Evolutionary conservation across 2,797 vertebrate species (phyloP).

Genomic region (Synaphobranchus kaupii): DNA sequence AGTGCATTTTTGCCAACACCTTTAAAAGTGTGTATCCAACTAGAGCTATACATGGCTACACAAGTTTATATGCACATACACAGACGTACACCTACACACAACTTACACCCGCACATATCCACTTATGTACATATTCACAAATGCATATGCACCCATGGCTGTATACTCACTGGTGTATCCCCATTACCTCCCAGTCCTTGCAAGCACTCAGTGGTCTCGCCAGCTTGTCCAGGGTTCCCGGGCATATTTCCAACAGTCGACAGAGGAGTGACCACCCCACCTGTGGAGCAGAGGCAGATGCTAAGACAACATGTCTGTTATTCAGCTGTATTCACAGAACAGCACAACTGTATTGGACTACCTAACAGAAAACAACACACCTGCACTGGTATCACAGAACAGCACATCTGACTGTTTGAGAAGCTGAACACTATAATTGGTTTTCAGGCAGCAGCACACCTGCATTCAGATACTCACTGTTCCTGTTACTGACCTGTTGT

Average conservation of each 20-base stretch:
- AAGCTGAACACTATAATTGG: background rate
- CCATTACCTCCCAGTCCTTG: slow-evolving; percentile 81
- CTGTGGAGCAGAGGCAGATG: slow-evolving; percentile 64
- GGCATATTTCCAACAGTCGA: slow-evolving; percentile 88
- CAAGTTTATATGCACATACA: background rate
- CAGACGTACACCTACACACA: background rate
- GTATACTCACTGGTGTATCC: slow-evolving; percentile 87
- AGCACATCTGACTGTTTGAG: background rate
- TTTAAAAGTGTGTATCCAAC: no score
- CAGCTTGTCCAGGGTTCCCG: slow-evolving; percentile 77
- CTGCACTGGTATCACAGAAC: background rate
- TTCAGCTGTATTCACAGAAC: background rate
- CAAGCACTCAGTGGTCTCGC: slow-evolving; percentile 71
- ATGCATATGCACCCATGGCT: background rate
- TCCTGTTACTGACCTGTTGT: slow-evolving; percentile 80
- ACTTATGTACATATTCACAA: background rate
- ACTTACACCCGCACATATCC: background rate
- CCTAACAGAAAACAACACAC: background rate
- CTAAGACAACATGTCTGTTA: background rate
- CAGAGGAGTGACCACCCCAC: slow-evolving; percentile 89
- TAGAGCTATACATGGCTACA: background rate
- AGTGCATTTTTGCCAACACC: no score
- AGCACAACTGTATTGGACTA: background rate
- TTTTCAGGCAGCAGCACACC: background rate
- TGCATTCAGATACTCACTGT: slow-evolving; percentile 1